Conservation (phyloP, 1,140 invertebrate genomes). For the Hydropsyche tenuis region DNA sequence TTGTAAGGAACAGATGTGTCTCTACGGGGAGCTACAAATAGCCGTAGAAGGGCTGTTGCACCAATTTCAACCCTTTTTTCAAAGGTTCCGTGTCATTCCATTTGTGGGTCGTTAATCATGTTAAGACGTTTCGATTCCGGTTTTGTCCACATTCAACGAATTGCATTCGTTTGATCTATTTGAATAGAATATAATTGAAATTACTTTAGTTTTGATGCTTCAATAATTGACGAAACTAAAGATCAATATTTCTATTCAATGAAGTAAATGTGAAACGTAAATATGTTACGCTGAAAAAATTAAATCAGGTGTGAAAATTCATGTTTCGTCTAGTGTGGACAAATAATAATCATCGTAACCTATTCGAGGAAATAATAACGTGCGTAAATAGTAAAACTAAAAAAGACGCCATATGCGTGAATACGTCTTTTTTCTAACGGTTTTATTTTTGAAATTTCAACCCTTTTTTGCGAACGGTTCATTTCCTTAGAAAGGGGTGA, state of each 20-base stretch:
- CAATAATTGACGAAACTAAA: no score
- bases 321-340: background rate
- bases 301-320: no score
- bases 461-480: constrained; percentile 21
- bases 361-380: constrained; percentile 13
- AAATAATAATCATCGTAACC: background rate
- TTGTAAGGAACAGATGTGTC: constrained; percentile 29
- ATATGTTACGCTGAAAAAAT: no score
- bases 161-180: background rate
- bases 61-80: constrained; percentile 41
- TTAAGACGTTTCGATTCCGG: background rate
- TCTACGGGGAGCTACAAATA: constrained; percentile 16
- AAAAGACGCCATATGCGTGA: constrained; percentile 12
- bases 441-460: constrained; percentile 28
- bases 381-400: background rate
- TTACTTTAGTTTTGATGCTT: no score
- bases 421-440: background rate
- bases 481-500: constrained; percentile 28
- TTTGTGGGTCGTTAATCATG: constrained; percentile 38
- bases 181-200: no score
- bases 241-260: no score
- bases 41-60: background rate
- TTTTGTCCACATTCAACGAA: constrained; percentile 19
- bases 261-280: no score
- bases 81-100: constrained; percentile 36